phyloP scores from a whole-genome alignment of 2,113 vertebrate genomes.

The Odocoileus virginianus region DNA sequence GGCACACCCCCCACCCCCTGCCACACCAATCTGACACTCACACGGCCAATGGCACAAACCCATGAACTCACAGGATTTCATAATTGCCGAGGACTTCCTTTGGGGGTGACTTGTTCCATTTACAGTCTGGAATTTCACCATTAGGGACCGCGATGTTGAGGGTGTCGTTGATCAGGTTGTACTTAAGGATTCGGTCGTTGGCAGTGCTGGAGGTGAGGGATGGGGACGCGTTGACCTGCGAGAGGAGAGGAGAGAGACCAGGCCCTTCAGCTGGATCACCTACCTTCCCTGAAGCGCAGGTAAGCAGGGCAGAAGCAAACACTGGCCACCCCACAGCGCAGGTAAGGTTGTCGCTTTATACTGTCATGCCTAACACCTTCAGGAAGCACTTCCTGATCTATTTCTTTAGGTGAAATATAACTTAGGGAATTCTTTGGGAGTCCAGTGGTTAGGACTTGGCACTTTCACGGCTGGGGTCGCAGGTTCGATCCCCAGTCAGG shows the following conservation, averaged over 20 bases:
- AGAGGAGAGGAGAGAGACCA: background rate
- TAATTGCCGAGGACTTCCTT: constrained; percentile 95
- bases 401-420: background rate
- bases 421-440: background rate
- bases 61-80: constrained; percentile 91
- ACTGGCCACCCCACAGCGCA: accelerated
- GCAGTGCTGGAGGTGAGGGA: constrained; percentile 98
- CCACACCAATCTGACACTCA: background rate
- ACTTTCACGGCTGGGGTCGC: background rate
- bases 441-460: background rate
- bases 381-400: background rate
- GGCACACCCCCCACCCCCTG: accelerated
- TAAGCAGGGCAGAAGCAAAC: background rate
- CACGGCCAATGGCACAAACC: accelerated
- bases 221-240: constrained; percentile 96
- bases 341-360: accelerated
- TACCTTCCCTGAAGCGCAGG: accelerated
- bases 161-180: constrained; percentile 97
- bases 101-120: constrained; percentile 93
- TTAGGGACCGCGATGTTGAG: constrained; percentile 96
- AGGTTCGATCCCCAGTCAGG: background rate
- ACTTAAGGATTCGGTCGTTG: constrained; percentile 97
- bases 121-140: constrained; percentile 94
- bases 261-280: accelerated
- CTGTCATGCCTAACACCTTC: accelerated